Percentiles rank a stretch among this genome's conserved stretches.
phyloP scores from a whole-genome alignment of 2,113 vertebrate species.

The Laterallus jamaicensis region DNA sequence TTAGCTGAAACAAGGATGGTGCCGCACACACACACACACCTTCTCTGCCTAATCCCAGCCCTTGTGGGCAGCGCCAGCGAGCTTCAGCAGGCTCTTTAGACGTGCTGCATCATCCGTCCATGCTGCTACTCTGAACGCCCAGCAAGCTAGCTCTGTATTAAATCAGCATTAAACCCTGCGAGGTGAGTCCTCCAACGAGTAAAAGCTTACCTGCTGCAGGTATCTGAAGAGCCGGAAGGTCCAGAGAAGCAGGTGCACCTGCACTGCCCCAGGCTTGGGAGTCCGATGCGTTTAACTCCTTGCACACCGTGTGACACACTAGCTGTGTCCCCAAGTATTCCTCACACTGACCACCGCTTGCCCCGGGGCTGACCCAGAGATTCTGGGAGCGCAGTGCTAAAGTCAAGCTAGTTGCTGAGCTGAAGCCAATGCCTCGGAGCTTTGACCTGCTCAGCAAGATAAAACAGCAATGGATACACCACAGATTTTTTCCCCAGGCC shows the following conservation, averaged over 20 bases:
- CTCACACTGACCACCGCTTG: neutral
- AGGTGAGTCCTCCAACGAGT: neutral
- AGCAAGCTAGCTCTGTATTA: neutral
- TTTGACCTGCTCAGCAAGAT: neutral
- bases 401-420: neutral
- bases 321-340: neutral
- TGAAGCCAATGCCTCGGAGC: neutral
- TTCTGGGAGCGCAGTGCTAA: neutral
- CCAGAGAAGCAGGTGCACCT: neutral
- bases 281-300: neutral
- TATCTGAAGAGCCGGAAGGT: neutral
- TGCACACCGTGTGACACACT: fast-evolving
- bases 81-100: neutral
- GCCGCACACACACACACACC: neutral
- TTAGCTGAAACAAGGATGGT: neutral
- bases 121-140: neutral
- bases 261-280: neutral
- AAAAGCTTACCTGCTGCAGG: neutral
- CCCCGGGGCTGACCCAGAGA: neutral
- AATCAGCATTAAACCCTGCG: no score
- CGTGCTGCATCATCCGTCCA: neutral
- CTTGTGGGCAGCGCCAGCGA: neutral
- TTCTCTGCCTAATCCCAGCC: neutral
- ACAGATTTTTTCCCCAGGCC: neutral
- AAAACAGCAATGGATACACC: neutral